Percentiles rank a stretch among this genome's conserved stretches.
phyloP scores from a whole-genome alignment of 2,113 vertebrate species.

The Sus scrofa region DNA sequence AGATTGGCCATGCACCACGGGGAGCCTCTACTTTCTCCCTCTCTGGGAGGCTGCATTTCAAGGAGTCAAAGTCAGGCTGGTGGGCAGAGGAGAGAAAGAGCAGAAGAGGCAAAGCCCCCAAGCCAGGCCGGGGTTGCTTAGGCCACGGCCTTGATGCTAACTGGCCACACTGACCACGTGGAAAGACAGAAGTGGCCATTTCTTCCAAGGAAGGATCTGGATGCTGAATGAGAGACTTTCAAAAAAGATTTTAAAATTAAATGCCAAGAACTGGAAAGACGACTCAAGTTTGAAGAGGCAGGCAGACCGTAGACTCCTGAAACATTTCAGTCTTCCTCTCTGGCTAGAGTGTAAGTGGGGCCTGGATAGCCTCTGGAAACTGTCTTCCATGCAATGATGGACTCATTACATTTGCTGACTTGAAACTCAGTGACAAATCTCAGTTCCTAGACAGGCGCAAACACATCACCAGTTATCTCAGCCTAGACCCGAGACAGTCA shows the following conservation, averaged over 20 bases:
- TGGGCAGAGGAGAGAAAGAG: not conserved
- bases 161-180: not conserved
- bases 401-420: not conserved
- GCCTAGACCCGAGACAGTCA: not conserved
- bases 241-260: conserved; percentile 68
- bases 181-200: conserved; percentile 26
- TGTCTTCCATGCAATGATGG: not conserved
- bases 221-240: conserved; percentile 49
- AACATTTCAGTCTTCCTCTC: conserved; percentile 13
- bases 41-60: not conserved
- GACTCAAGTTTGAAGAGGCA: conserved; percentile 39
- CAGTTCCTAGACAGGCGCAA: not conserved
- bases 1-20: not conserved
- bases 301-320: not conserved
- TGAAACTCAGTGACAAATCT: not conserved
- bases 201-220: conserved; percentile 3
- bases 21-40: not conserved
- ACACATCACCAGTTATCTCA: not conserved
- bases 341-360: not conserved
- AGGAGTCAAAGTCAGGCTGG: not conserved
- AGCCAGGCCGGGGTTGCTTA: not conserved
- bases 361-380: not conserved
- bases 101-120: not conserved
- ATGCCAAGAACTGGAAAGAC: conserved; percentile 61
- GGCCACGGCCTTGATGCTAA: not conserved